Percentiles rank a stretch among this genome's conserved stretches.
Conservation (phyloP, 2,113 vertebrate species). For the Melanostigma gelatinosum region DNA sequence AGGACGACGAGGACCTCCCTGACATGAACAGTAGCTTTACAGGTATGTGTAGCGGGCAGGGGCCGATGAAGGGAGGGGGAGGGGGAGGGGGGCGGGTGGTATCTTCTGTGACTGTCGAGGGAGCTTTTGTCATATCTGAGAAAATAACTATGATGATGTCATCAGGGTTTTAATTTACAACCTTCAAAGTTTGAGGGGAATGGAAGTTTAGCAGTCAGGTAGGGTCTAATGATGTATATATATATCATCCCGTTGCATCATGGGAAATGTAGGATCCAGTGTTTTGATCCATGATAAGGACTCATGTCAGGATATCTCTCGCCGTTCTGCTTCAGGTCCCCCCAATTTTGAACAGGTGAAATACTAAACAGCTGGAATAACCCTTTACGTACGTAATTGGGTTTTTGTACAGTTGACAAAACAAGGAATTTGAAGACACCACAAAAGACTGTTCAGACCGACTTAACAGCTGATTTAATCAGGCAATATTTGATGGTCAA, state of each 20-base stretch:
- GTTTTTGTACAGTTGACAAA: neutral
- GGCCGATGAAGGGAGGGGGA: too few species aligned
- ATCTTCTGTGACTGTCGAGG: neutral
- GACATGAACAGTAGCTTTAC: constrained; percentile 99
- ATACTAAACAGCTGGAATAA: neutral
- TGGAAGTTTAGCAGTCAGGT: neutral
- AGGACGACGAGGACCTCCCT: constrained; percentile 95
- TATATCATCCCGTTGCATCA: neutral
- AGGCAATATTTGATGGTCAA: neutral
- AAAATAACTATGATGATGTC: neutral
- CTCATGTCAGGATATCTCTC: neutral
- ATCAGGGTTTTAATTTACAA: neutral
- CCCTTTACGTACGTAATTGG: neutral
- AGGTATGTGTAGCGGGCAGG: constrained; percentile 83
- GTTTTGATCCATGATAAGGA: neutral
- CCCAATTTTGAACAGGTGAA: neutral
- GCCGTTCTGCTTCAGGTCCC: neutral
- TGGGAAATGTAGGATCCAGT: neutral
- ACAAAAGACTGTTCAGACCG: neutral
- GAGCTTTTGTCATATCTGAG: neutral
- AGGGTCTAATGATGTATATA: neutral
- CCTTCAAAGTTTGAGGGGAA: too few species aligned
- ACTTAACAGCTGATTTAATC: neutral
- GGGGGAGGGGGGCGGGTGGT: too few species aligned
- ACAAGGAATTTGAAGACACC: neutral